Evolutionary conservation across 2,797 vertebrate genomes (phyloP).

Genomic region (Mormyrops attenuatus): DNA sequence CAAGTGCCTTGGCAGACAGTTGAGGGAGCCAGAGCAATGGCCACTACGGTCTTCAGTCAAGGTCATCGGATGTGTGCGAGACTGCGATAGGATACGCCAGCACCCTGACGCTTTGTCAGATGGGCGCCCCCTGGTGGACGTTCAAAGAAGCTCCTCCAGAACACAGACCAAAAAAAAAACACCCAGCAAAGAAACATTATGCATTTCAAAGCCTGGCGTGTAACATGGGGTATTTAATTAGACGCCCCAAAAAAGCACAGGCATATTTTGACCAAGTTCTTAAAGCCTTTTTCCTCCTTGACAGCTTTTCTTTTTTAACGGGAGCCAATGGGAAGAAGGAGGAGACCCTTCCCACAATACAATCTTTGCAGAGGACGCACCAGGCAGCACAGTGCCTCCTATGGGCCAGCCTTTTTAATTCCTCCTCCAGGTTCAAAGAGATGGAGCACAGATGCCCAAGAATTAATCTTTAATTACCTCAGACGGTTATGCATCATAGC

Average conservation of each 20-base stretch:
- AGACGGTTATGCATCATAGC: neutral
- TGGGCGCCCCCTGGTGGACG: neutral
- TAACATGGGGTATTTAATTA: neutral
- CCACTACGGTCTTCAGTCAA: neutral
- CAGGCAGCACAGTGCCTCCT: neutral
- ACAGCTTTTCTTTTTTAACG: neutral
- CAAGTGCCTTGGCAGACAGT: neutral
- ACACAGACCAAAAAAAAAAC: neutral
- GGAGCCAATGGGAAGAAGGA: neutral
- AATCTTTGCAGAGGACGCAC: neutral
- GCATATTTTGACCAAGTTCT: neutral
- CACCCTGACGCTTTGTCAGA: neutral
- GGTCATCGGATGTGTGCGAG: neutral
- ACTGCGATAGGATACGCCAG: neutral
- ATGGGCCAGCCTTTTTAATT: slow-evolving; percentile 4
- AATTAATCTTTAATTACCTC: slow-evolving; percentile 22
- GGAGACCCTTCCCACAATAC: neutral
- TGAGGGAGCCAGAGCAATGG: neutral
- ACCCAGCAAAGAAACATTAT: neutral
- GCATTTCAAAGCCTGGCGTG: neutral
- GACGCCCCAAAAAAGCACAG: neutral
- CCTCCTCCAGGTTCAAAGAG: slow-evolving; percentile 19
- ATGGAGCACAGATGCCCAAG: neutral
- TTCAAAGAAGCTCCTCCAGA: neutral
- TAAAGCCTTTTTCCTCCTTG: neutral